Evolutionary conservation across 2,888 invertebrate genomes (phyloP), one percentile per base, ranked within the genome.

Genomic region (Lithosia quadra): DNA sequence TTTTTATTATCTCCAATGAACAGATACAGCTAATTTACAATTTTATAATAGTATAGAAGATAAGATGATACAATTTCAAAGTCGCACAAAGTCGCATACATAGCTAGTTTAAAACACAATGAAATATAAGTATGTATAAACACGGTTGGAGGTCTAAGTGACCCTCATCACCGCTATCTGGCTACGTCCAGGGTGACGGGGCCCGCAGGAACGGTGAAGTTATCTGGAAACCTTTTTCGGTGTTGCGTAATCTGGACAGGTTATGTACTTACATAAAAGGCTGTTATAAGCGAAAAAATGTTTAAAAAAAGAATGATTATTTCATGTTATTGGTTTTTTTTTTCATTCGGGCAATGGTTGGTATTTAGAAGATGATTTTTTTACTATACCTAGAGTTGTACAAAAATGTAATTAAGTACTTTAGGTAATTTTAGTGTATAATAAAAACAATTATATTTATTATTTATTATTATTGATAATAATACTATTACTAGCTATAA

Each of bases 91-190:
- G 8, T 60, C 18, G 22, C 39, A 39, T 18, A 15, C 4, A 39
- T 39, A 22, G 36, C 13, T n/a, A 8, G 22, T 60, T 21, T 39
- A 18, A 59, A 78, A 73, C 71, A 74, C 67, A 76, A 66, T 67
- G 57, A 60, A 71, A 71, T 74, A 74, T 73, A 76, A 79, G 68
- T 74, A 81, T 69, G 72, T 72, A 81, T 68, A 79, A 60, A 63
- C 43, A 62, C 21, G 36, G 67, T 65, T 58, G 74, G 67, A 55
- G 66, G 62, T 65, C 43, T 61, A 66, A 71, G 76, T 81, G 83
- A 83, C 82, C 82, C 82, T 81, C 79, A 78, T 83, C 82, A 83
- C 66, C 78, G 81, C 75, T 83, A 83, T 83, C 82, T 74, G 71
- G 22, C 63, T 65, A 72, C 79, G 81, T 81, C 79, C 79, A 81